phyloP scores from a whole-genome alignment of 2,797 vertebrate genomes.

The Chaunax sp. region DNA sequence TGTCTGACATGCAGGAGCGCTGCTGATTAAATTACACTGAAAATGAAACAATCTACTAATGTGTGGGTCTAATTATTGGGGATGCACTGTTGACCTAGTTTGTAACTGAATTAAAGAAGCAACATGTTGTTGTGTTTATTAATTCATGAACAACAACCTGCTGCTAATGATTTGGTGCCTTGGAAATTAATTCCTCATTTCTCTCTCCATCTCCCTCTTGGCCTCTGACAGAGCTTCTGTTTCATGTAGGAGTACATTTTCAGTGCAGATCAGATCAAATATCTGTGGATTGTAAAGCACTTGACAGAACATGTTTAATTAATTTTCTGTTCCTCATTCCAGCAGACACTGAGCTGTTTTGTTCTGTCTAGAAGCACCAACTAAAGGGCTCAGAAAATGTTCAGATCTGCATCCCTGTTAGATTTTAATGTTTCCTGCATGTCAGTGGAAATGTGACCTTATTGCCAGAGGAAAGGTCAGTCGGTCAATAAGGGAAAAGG shows the following conservation, averaged over 20 bases:
- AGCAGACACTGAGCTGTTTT: too few relatives aligned
- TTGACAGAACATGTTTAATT: conserved; percentile 12
- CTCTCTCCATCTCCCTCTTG: conserved; percentile 32
- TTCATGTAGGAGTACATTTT: conserved; percentile 27
- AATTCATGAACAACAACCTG: conserved; percentile 69
- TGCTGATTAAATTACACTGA: conserved; percentile 39
- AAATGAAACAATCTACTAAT: conserved; percentile 61
- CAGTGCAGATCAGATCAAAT: conserved; percentile 19
- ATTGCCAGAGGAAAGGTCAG: too few relatives aligned
- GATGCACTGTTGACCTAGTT: conserved; percentile 63
- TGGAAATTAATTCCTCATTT: conserved; percentile 45
- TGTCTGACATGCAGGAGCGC: conserved; percentile 22
- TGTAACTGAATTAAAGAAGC: conserved; percentile 70
- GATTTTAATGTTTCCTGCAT: too few relatives aligned
- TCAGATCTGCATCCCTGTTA: too few relatives aligned
- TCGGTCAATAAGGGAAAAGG: too few relatives aligned
- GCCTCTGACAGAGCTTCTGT: conserved; percentile 34
- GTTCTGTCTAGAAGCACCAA: too few relatives aligned
- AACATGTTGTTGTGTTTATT: conserved; percentile 64
- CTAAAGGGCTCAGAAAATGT: too few relatives aligned
- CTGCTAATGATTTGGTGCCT: conserved; percentile 55
- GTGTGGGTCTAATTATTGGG: conserved; percentile 63
- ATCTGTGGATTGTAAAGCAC: conserved; percentile 7
- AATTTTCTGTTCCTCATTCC: conserved; percentile 15
- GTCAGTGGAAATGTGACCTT: too few relatives aligned